Percentiles rank a stretch among this genome's conserved stretches.
phyloP scores from a whole-genome alignment of 2,797 vertebrate species.

The Crocidura indochinensis region DNA sequence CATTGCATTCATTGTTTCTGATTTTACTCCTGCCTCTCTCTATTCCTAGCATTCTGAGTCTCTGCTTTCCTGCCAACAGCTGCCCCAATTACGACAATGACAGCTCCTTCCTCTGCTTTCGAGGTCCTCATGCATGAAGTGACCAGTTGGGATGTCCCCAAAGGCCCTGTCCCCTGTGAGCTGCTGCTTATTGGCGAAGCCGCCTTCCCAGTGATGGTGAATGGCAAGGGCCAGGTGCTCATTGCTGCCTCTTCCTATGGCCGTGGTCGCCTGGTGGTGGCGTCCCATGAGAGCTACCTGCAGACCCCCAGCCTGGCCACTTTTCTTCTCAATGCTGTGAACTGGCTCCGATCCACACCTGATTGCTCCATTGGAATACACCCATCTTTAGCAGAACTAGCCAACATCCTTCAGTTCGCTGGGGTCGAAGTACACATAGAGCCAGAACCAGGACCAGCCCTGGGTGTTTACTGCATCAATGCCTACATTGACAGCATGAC shows the following conservation, averaged over 20 bases:
- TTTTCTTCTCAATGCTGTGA: conserved; percentile 91
- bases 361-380: conserved; percentile 86
- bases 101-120: conserved; percentile 83
- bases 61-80: conserved; percentile 33
- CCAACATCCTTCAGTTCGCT: conserved; percentile 83
- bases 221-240: conserved; percentile 89
- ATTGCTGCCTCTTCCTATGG: conserved; percentile 93
- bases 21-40: neutral
- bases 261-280: conserved; percentile 91
- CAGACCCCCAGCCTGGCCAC: conserved; percentile 80
- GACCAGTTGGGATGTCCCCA: conserved; percentile 87
- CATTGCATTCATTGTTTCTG: neutral
- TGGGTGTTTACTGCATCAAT: conserved; percentile 90
- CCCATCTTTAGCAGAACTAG: conserved; percentile 71
- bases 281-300: conserved; percentile 92
- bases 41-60: neutral
- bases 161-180: conserved; percentile 85
- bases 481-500: conserved; percentile 88
- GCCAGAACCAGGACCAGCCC: conserved; percentile 61
- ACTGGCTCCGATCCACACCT: conserved; percentile 90
- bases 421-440: conserved; percentile 82
- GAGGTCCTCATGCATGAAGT: conserved; percentile 89
- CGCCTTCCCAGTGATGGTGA: conserved; percentile 91
- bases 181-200: conserved; percentile 91
- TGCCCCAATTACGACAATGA: conserved; percentile 77